Conservation (phyloP, 2,113 vertebrate species). For the Mionectes macconnelli region DNA sequence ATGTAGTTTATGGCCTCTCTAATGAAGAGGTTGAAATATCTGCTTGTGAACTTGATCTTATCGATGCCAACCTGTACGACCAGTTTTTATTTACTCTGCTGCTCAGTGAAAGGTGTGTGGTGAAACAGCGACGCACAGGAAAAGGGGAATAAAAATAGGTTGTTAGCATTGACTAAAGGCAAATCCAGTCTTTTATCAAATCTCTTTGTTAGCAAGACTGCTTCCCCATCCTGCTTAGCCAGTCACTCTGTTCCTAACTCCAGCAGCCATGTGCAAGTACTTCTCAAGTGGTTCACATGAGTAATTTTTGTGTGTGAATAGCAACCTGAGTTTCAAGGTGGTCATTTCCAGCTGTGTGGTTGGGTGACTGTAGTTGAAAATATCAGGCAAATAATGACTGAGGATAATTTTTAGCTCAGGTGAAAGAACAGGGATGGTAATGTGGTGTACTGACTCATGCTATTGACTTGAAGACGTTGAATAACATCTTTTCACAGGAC, state of each 20-base stretch:
- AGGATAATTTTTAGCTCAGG: neutral
- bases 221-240: neutral
- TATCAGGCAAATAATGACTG: neutral
- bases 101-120: conserved; percentile 11
- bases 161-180: neutral
- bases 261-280: neutral
- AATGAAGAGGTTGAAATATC: conserved; percentile 59
- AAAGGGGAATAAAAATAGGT: conserved; percentile 10
- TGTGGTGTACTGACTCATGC: neutral
- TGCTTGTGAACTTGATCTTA: conserved; percentile 60
- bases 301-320: neutral
- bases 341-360: neutral
- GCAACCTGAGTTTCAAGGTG: neutral
- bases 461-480: neutral
- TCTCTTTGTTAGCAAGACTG: neutral
- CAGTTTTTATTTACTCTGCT: conserved; percentile 36
- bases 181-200: neutral
- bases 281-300: neutral
- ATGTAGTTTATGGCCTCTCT: conserved; percentile 53
- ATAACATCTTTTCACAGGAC: neutral
- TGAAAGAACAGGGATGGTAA: neutral
- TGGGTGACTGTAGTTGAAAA: neutral
- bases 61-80: conserved; percentile 29
- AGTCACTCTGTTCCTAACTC: neutral
- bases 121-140: neutral